Percentiles rank a stretch among this genome's conserved stretches.
phyloP scores from a whole-genome alignment of 2,797 vertebrate genomes.

The Chelon auratus region DNA sequence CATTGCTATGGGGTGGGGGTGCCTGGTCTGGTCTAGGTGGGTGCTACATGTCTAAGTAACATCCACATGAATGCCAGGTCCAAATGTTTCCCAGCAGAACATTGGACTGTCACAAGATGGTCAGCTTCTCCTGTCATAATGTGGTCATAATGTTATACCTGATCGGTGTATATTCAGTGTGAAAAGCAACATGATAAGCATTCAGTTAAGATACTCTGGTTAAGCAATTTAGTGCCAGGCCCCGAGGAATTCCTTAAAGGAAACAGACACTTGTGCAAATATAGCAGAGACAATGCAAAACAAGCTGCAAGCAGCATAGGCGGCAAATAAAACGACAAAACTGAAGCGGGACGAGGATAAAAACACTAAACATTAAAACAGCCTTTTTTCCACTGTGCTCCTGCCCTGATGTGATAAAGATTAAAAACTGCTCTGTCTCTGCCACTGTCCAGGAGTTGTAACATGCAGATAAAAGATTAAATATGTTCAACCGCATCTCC shows the following conservation, averaged over 20 bases:
- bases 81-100: too few relatives aligned
- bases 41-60: too few relatives aligned
- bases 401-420: not conserved
- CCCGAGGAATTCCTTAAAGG: too few relatives aligned
- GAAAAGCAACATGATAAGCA: not conserved
- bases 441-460: not conserved
- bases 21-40: too few relatives aligned
- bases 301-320: not conserved
- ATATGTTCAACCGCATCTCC: slow-evolving; percentile 14
- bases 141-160: too few relatives aligned
- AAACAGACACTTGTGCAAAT: not conserved
- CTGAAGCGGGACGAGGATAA: not conserved
- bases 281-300: not conserved
- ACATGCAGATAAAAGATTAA: slow-evolving; percentile 19
- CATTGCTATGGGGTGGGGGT: too few relatives aligned
- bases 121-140: too few relatives aligned
- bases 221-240: too few relatives aligned
- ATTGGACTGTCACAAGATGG: too few relatives aligned
- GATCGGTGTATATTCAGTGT: too few relatives aligned
- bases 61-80: too few relatives aligned
- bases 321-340: not conserved
- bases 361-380: not conserved
- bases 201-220: too few relatives aligned
- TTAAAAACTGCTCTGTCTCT: not conserved
- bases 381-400: not conserved